A percentile compares a stretch with the other conserved stretches of the same genome.
Conservation (phyloP, 2,888 invertebrate species). For the Argynnis bischoffii region DNA sequence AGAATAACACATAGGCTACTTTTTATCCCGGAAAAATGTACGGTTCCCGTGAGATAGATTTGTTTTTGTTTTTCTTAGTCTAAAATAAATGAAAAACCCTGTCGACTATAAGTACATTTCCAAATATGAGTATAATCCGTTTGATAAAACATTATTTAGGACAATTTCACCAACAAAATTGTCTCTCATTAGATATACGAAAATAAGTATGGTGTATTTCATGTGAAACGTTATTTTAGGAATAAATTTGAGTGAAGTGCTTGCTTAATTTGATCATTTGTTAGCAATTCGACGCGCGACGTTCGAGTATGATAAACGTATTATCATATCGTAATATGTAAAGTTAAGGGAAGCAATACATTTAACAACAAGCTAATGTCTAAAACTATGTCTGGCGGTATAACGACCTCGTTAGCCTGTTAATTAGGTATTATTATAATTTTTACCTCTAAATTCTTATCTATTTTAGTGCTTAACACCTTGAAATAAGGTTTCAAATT, state of each 20-base stretch:
- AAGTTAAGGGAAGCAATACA: background rate
- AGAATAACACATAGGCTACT: too few relatives aligned
- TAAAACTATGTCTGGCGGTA: constrained; percentile 1
- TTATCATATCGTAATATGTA: constrained; percentile 2
- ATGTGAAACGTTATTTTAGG: constrained; percentile 6
- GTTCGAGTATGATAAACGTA: constrained; percentile 10
- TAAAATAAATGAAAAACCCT: too few relatives aligned
- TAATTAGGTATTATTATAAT: constrained; percentile 27
- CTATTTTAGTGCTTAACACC: constrained; percentile 8
- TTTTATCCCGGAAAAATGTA: too few relatives aligned
- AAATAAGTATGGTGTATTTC: constrained; percentile 6
- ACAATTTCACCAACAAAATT: too few relatives aligned
- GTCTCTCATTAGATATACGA: too few relatives aligned
- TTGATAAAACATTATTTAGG: too few relatives aligned
- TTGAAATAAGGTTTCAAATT: constrained; percentile 18
- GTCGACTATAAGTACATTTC: background rate
- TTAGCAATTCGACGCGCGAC: constrained; percentile 3
- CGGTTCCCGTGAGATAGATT: too few relatives aligned
- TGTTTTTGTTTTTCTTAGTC: too few relatives aligned
- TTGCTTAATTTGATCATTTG: constrained; percentile 2
- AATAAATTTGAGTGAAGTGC: constrained; percentile 17
- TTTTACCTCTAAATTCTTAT: constrained; percentile 6
- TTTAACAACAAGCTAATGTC: background rate
- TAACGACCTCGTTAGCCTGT: constrained; percentile 28
- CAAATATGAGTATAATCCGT: background rate